Conservation (phyloP, 2,797 vertebrate species). For the Choloepus didactylus region DNA sequence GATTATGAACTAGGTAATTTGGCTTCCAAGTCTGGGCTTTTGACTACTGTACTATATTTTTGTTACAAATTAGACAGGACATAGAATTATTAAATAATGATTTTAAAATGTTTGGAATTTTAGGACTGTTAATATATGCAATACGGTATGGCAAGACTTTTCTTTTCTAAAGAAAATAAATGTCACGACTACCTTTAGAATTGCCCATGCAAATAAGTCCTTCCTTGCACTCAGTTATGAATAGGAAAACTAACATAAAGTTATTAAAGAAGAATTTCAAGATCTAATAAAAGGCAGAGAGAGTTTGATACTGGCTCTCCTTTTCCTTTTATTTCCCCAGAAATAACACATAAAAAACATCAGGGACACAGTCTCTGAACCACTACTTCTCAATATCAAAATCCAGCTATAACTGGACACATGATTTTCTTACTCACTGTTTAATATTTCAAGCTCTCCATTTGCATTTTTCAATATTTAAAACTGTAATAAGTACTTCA, state of each 20-base stretch:
- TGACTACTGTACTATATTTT: background rate
- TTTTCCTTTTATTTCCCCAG: background rate
- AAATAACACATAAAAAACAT: background rate
- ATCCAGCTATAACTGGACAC: background rate
- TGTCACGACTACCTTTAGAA: background rate
- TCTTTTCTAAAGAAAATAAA: background rate
- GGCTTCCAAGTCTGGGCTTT: background rate
- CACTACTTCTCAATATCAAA: background rate
- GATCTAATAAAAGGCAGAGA: background rate
- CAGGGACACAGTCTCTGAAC: too few species aligned
- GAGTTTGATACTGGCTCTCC: background rate
- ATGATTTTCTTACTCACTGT: background rate
- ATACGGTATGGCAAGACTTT: background rate
- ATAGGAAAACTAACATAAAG: background rate
- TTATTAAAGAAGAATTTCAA: constrained; percentile 40
- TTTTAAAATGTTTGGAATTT: background rate
- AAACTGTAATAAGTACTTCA: background rate
- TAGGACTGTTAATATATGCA: background rate
- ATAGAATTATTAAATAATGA: background rate
- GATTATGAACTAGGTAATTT: background rate
- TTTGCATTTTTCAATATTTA: constrained; percentile 1
- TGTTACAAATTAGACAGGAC: background rate
- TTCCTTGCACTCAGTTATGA: background rate
- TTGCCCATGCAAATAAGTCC: background rate
- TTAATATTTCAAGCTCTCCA: background rate